Base-by-base conservation (phyloP, 2,888 invertebrate genomes). In the Dichetophora obliterata region DNA sequence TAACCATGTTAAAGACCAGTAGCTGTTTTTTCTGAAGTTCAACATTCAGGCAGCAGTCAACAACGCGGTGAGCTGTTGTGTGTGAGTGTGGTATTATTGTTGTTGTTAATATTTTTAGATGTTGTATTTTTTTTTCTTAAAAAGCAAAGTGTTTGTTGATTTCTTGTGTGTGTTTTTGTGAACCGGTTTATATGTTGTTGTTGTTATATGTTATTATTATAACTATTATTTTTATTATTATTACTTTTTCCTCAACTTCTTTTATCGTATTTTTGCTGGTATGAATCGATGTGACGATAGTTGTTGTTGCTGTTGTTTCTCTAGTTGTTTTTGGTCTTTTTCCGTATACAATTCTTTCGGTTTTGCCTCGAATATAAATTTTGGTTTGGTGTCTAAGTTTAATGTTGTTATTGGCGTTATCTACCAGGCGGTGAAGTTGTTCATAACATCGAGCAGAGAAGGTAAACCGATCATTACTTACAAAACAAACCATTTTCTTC, bases 171-270 rank as follows among this genome's bases (percentile, higher is more conserved):
- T 69, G 16, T 57, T 68, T 68, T 43, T 22, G n/a, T 66, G 50
- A 74, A 74, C 74, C 74, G 74, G 74, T 74, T 74, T 37, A 37
- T 43, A 37, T n/a, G 37, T 71, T 57, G 37, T 34, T 70, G 52
- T 57, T 71, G 16, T 57, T 71, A 31, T 31, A 19, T 59, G 9
- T 59, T 24, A 59, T 14, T 59, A 27, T 59, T 59, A 14, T 19
- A 43, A 43, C 43, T 43, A 43, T 43, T 43, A 43, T 43, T 43
- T 43, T 11, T 43, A 43, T 43, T 43, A 34, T 27, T 63, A 59
- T 22, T 57, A 34, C 6, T 48, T 50, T 16, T 68, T 5, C 11
- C 31, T 68, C 16, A 68, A 50, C 27, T 66, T 66, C 24, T 66
- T 37, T n/a, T 66, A n/a, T 66, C 11, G 66, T 66, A 66, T 43